Base-by-base conservation (phyloP, 1,140 invertebrate genomes). In the Sminthurinus signatus region DNA sequence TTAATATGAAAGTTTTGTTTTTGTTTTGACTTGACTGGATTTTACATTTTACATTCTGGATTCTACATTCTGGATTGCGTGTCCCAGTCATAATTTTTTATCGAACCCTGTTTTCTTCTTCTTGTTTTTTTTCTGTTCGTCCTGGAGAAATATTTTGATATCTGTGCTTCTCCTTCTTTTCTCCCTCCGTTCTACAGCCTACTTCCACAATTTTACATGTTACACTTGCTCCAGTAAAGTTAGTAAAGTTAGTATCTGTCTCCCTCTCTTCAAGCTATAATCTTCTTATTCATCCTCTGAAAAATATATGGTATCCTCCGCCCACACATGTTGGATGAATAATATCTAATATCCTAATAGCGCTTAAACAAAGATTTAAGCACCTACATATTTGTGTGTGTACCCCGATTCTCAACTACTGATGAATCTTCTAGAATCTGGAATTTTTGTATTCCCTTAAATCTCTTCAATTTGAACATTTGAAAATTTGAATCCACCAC, bases 291-390 rank as follows among this genome's bases (percentile, higher is more conserved):
- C 14, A 52, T 19, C 12, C 50, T 54, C 51, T 50, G 27, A 48
- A 63, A n/a, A 63, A 63, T 63, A 63, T 63, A 63, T 48, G 61
- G 44, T 29, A 55, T 21, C 42, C n/a, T n/a, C 46, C 63, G 57
- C 63, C 56, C 63, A 59, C 63, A 60, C 56, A 29, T 60, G 57
- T 27, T 55, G 48, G 57, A 65, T 65, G 63, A 65, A 60, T 65
- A 65, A 65, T 65, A n/a, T n/a, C 46, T 27, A 31, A 58, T 39
- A 63, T 25, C 5, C 5, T 8, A 19, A 46, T 4, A 31, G 15
- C 32, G 12, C n/a, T 56, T 21, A 56, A 23, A 56, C 12, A 52
- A 52, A 52, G 23, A 28, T 29, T 52, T 52, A 52, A 52, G 23
- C 50, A 52, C 28, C 50, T 52, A n/a, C n/a, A n/a, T n/a, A n/a